Evolutionary conservation across 2,797 vertebrate species (phyloP).

Genomic region (Myotis myotis): DNA sequence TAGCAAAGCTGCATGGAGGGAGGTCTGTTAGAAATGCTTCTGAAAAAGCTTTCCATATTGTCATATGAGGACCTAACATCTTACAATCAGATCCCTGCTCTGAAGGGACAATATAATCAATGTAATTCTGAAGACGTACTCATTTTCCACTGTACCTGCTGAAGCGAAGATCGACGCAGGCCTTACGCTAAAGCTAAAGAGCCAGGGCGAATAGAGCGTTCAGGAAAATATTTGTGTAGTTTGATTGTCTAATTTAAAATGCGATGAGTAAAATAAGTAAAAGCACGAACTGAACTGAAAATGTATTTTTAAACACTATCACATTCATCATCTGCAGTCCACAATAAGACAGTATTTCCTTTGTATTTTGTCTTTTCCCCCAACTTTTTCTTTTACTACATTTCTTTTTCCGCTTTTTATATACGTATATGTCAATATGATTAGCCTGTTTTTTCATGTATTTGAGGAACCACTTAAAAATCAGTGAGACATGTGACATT

Average conservation of each 20-base stretch:
- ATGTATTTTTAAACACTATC: not conserved
- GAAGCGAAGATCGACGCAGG: slow-evolving; percentile 16
- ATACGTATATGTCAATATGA: not conserved
- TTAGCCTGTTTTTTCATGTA: not conserved
- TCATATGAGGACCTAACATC: slow-evolving; percentile 4
- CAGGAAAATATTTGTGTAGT: not conserved
- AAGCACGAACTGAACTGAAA: not conserved
- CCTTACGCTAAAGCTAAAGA: not conserved
- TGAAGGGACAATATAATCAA: slow-evolving; percentile 9
- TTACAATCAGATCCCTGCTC: not conserved
- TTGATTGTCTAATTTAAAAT: slow-evolving; percentile 4
- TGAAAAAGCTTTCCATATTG: not conserved
- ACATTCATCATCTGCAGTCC: not conserved
- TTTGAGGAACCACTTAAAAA: slow-evolving; percentile 1
- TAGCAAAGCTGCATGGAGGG: not conserved
- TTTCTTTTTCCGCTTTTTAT: not conserved
- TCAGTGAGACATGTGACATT: not conserved
- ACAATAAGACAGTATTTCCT: not conserved
- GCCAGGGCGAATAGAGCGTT: not conserved
- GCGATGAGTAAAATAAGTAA: not conserved
- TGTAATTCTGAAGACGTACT: not conserved
- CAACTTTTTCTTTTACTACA: not conserved
- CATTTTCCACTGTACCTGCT: not conserved
- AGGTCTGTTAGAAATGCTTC: not conserved
- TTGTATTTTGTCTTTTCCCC: not conserved